phyloP scores from a whole-genome alignment of 2,113 vertebrate species.

The Oreochromis niloticus region DNA sequence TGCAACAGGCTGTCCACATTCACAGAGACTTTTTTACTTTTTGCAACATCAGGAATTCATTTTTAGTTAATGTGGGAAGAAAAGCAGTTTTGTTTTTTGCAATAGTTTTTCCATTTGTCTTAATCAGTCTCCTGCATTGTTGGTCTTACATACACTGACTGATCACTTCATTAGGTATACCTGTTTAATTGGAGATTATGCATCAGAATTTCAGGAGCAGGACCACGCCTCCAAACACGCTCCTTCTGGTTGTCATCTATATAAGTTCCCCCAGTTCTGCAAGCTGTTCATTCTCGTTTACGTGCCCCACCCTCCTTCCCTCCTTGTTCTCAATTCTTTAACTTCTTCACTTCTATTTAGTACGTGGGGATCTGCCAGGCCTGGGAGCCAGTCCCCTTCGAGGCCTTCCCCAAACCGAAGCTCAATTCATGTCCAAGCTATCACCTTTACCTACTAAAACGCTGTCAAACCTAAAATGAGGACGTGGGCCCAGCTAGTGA shows the following conservation, averaged over 20 bases:
- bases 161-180: background rate
- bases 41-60: background rate
- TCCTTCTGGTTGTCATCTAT: background rate
- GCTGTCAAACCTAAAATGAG: background rate
- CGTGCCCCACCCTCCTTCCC: rapidly evolving
- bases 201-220: background rate
- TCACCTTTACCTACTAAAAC: too few species aligned
- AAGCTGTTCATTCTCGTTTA: background rate
- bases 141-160: background rate
- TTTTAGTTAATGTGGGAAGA: background rate
- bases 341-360: background rate
- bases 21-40: background rate
- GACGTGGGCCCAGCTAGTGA: rapidly evolving
- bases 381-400: rapidly evolving
- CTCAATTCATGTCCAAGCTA: too few species aligned
- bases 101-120: background rate
- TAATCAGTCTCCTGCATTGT: rapidly evolving
- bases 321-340: background rate
- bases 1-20: conserved; percentile 28
- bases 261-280: background rate
- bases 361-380: background rate
- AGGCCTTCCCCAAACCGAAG: background rate
- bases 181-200: background rate
- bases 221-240: rapidly evolving
- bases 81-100: background rate